phyloP scores from a whole-genome alignment of 2,888 invertebrate genomes.

The Acanthosoma haemorrhoidale region DNA sequence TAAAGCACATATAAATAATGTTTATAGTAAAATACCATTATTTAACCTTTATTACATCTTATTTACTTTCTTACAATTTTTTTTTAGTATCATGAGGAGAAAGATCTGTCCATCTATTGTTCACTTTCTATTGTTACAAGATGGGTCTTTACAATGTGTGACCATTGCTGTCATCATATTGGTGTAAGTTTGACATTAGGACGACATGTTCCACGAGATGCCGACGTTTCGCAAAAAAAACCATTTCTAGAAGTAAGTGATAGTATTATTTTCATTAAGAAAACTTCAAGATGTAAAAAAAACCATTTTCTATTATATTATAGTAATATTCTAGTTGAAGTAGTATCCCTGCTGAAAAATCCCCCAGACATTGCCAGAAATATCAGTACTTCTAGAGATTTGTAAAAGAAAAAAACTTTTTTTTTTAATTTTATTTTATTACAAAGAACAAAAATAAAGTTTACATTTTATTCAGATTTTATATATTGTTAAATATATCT shows the following conservation, averaged over 20 bases:
- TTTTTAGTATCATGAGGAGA: conserved; percentile 36
- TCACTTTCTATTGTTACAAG: conserved; percentile 48
- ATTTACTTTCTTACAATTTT: background rate
- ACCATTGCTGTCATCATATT: conserved; percentile 49
- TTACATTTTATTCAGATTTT: too few relatives aligned
- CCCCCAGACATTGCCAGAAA: too few relatives aligned
- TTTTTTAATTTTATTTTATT: too few relatives aligned
- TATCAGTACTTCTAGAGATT: too few relatives aligned
- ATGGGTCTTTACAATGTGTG: conserved; percentile 49
- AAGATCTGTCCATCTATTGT: conserved; percentile 44
- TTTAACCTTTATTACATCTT: too few relatives aligned
- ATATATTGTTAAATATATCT: background rate
- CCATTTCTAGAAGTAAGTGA: background rate
- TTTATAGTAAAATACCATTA: too few relatives aligned
- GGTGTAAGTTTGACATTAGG: conserved; percentile 47
- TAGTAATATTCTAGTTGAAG: too few relatives aligned
- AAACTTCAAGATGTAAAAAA: background rate
- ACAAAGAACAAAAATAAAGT: too few relatives aligned
- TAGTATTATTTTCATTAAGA: background rate
- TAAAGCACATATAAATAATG: too few relatives aligned
- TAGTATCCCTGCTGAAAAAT: too few relatives aligned
- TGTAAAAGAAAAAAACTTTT: too few relatives aligned
- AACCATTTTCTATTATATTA: background rate
- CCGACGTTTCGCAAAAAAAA: conserved; percentile 3
- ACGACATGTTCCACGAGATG: conserved; percentile 44